Percentiles rank a stretch among this genome's conserved stretches.
These are phyloP conservation scores for Biston stratarius DNA, from an alignment of 2,888 invertebrate species.

Conservation along the genomic window DNA sequence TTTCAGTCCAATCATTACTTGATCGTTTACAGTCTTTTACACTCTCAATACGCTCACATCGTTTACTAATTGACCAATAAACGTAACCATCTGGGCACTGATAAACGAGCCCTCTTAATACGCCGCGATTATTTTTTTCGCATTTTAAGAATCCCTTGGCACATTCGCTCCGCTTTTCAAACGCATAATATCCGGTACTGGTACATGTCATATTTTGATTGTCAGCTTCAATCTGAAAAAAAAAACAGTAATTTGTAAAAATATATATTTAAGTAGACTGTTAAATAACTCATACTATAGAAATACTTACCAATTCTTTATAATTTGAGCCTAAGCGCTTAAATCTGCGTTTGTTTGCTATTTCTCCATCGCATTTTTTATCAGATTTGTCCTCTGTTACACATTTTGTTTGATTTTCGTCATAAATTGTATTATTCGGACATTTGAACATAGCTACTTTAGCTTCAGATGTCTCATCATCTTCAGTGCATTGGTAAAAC, in stretches of 20 bases:
- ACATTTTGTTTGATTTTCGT: conserved; percentile 91
- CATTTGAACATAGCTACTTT: conserved; percentile 92
- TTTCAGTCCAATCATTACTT: conserved; percentile 71
- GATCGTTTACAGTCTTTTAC: conserved; percentile 87
- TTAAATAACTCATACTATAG: neutral
- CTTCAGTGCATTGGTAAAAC: conserved; percentile 93
- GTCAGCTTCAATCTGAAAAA: conserved; percentile 88
- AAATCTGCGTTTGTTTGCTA: conserved; percentile 83
- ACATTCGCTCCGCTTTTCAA: conserved; percentile 89
- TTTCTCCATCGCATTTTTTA: conserved; percentile 86
- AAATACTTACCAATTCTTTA: conserved; percentile 86
- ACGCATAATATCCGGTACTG: conserved; percentile 89
- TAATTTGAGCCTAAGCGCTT: conserved; percentile 82
- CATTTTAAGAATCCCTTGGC: conserved; percentile 91
- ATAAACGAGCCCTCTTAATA: conserved; percentile 89
- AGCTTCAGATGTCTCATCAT: conserved; percentile 88
- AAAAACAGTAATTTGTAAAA: neutral
- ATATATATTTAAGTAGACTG: neutral
- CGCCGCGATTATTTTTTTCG: conserved; percentile 75
- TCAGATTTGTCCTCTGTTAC: conserved; percentile 87
- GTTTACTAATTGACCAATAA: conserved; percentile 92
- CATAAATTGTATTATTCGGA: conserved; percentile 91
- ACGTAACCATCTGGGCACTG: conserved; percentile 92
- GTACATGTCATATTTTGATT: conserved; percentile 87
- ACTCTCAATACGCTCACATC: conserved; percentile 89